Conservation (phyloP, 2,113 vertebrate genomes). For the Malurus elegans region DNA sequence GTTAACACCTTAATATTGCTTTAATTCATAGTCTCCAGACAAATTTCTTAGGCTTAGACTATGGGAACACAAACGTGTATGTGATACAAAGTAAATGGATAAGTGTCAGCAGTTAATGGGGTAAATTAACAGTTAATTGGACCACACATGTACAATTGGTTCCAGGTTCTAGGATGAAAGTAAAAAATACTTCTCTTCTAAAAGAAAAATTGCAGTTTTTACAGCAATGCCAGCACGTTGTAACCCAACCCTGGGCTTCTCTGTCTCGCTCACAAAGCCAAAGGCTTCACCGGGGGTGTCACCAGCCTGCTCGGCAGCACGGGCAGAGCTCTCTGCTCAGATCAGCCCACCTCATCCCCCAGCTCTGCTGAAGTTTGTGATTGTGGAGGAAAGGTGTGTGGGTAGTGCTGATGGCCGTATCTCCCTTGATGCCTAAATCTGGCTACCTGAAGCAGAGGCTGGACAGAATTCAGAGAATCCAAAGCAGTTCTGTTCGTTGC, state of each 20-base stretch:
- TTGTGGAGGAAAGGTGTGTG: not conserved
- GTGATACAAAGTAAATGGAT: not conserved
- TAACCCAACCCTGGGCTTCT: not conserved
- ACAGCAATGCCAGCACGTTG: not conserved
- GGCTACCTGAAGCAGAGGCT: too few relatives aligned
- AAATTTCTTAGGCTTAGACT: not conserved
- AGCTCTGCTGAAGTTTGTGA: not conserved
- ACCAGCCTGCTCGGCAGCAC: fast-evolving
- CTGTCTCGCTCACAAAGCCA: not conserved
- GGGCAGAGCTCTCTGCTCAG: not conserved
- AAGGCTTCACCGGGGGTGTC: not conserved
- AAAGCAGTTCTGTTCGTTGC: too few relatives aligned
- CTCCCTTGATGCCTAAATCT: too few relatives aligned
- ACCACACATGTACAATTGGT: constrained; percentile 44
- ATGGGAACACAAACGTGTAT: not conserved
- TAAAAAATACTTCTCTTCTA: not conserved
- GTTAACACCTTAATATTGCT: not conserved
- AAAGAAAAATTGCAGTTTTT: constrained; percentile 4
- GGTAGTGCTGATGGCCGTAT: fast-evolving
- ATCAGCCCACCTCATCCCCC: not conserved
- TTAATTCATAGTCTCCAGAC: not conserved
- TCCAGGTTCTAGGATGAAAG: constrained; percentile 18
- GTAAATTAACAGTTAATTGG: constrained; percentile 32
- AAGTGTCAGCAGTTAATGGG: not conserved
- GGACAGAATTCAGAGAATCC: too few relatives aligned